Conservation (phyloP, 92 coral and sea anemone species). For the Diadumene lineata region DNA sequence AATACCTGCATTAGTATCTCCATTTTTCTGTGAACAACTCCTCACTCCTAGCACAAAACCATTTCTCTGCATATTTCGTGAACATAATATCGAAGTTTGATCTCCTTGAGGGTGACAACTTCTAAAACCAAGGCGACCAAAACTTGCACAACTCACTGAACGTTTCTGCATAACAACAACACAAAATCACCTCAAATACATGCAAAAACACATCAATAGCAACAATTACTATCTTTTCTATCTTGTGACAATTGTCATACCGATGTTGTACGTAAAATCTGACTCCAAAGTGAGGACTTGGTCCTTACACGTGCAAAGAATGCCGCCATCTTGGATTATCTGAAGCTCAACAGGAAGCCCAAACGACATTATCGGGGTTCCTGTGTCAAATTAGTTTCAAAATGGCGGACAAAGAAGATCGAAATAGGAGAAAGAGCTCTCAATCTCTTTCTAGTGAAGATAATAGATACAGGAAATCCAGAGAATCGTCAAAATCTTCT, state of each 20-base stretch:
- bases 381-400: constrained; percentile 43
- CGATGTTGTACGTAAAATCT: not conserved
- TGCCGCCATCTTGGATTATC: constrained; percentile 64
- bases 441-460: constrained; percentile 23
- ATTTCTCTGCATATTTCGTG: constrained; percentile 2
- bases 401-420: constrained; percentile 68
- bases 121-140: constrained; percentile 1
- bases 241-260: not conserved
- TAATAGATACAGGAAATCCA: constrained; percentile 16
- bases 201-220: not conserved
- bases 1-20: not conserved
- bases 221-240: not conserved
- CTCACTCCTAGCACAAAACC: constrained; percentile 17
- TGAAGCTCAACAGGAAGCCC: constrained; percentile 21
- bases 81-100: not conserved
- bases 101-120: not conserved
- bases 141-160: not conserved
- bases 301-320: constrained; percentile 54
- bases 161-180: constrained; percentile 14
- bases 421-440: constrained; percentile 25
- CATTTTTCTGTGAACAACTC: constrained; percentile 22
- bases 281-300: constrained; percentile 18
- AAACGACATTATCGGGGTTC: not conserved
- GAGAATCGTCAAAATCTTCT: constrained; percentile 11
- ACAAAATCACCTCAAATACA: not conserved